Conservation (phyloP, 2,797 vertebrate species). For the Percopsis omiscomaycus region DNA sequence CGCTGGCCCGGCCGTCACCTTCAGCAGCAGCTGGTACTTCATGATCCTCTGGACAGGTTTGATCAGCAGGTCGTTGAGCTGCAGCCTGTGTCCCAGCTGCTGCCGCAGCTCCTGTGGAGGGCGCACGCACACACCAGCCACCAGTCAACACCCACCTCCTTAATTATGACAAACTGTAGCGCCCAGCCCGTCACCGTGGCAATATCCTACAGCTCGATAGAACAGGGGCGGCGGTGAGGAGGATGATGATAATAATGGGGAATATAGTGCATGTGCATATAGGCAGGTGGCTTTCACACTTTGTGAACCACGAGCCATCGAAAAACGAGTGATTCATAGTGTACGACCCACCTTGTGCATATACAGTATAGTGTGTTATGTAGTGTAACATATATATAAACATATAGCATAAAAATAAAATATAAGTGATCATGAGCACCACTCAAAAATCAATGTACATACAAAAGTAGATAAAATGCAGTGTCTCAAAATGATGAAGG, state of each 20-base stretch:
- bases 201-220: slow-evolving; percentile 17
- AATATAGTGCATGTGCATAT: slow-evolving; percentile 25
- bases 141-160: slow-evolving; percentile 19
- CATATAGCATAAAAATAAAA: too few relatives aligned
- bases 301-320: too few relatives aligned
- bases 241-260: slow-evolving; percentile 31
- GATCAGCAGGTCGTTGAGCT: slow-evolving; percentile 96
- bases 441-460: too few relatives aligned
- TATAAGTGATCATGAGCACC: too few relatives aligned
- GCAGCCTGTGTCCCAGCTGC: slow-evolving; percentile 93
- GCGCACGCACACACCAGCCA: slow-evolving; percentile 21
- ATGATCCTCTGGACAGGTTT: slow-evolving; percentile 99
- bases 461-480: too few relatives aligned
- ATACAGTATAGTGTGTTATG: too few relatives aligned
- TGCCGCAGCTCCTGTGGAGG: slow-evolving; percentile 88
- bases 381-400: too few relatives aligned
- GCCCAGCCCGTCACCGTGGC: slow-evolving; percentile 14
- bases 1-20: slow-evolving; percentile 76
- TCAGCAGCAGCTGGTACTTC: slow-evolving; percentile 98
- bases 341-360: too few relatives aligned
- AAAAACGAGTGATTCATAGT: too few relatives aligned
- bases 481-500: too few relatives aligned
- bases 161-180: slow-evolving; percentile 1
- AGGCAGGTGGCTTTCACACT: too few relatives aligned
- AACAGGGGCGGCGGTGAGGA: slow-evolving; percentile 21